phyloP scores from a whole-genome alignment of 2,113 vertebrate genomes.

The Anolis sagrei region DNA sequence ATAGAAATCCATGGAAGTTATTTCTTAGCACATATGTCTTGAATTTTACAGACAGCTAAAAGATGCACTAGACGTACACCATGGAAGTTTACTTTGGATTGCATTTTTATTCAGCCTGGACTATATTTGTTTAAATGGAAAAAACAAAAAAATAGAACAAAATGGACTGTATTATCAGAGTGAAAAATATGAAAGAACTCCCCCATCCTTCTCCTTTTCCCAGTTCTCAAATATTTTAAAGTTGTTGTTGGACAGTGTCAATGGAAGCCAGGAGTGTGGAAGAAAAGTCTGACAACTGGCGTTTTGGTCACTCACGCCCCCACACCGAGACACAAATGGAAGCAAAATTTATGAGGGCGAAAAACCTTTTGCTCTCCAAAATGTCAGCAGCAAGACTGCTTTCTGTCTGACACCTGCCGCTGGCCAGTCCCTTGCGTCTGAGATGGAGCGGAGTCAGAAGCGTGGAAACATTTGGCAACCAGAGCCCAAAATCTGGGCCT shows the following conservation, averaged over 20 bases:
- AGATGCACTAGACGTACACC: too few relatives aligned
- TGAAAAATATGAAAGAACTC: neutral
- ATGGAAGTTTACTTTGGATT: too few relatives aligned
- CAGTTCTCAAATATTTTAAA: too few relatives aligned
- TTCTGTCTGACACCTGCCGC: neutral
- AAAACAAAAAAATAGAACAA: neutral
- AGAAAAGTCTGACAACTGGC: constrained; percentile 28
- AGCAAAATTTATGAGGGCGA: constrained; percentile 8
- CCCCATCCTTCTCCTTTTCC: neutral
- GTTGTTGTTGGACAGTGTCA: neutral
- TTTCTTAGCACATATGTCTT: neutral
- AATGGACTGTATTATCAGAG: neutral
- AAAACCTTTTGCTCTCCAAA: neutral
- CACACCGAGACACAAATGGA: constrained; percentile 29
- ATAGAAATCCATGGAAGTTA: neutral
- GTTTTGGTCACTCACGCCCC: constrained; percentile 15
- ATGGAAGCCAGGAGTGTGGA: neutral
- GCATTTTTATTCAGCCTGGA: neutral
- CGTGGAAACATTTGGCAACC: neutral
- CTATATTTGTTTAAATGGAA: neutral
- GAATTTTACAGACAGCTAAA: neutral
- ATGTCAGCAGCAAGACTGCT: neutral
- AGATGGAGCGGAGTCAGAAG: too few relatives aligned
- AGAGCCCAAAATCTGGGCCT: neutral
- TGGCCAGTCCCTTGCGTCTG: too few relatives aligned